Evolutionary conservation across 2,888 invertebrate species (phyloP).

Genomic region (Pheosia gnoma): DNA sequence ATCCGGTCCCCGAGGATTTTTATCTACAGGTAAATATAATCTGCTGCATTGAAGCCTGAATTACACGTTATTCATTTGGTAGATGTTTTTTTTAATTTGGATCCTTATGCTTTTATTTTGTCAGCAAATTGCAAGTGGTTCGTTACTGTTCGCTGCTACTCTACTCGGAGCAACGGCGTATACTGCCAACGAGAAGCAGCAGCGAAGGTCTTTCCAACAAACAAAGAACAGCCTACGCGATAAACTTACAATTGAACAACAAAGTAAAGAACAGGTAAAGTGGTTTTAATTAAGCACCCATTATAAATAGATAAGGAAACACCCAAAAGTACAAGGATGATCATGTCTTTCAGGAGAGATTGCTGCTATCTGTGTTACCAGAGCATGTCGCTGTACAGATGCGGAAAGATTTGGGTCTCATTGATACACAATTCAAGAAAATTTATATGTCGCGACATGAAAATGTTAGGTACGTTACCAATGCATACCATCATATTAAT

Average conservation of each 20-base stretch:
- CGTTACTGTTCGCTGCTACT: slow-evolving; percentile 89
- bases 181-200: slow-evolving; percentile 93
- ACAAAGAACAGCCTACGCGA: slow-evolving; percentile 96
- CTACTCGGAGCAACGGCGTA: slow-evolving; percentile 86
- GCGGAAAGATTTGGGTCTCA: slow-evolving; percentile 96
- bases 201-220: slow-evolving; percentile 94
- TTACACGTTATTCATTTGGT: slow-evolving; percentile 9
- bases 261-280: slow-evolving; percentile 94
- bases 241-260: slow-evolving; percentile 96
- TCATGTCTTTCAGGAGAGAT: slow-evolving; percentile 88
- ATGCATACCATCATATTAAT: slow-evolving; percentile 8
- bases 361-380: slow-evolving; percentile 96
- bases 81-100: slow-evolving; percentile 4
- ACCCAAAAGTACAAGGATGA: too few relatives aligned
- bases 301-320: too few relatives aligned
- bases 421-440: slow-evolving; percentile 97
- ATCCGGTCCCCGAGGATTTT: slow-evolving; percentile 65
- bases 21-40: slow-evolving; percentile 59
- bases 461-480: slow-evolving; percentile 91
- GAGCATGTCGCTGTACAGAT: slow-evolving; percentile 98
- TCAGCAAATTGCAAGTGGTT: slow-evolving; percentile 89
- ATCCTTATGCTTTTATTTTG: slow-evolving; percentile 25
- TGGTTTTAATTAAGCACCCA: neutral
- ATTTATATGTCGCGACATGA: slow-evolving; percentile 99
- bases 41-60: neutral